Evolutionary conservation across 2,888 invertebrate genomes (phyloP), one percentile per base, ranked within the genome.

Genomic region (Xanthostigma xanthostigma): DNA sequence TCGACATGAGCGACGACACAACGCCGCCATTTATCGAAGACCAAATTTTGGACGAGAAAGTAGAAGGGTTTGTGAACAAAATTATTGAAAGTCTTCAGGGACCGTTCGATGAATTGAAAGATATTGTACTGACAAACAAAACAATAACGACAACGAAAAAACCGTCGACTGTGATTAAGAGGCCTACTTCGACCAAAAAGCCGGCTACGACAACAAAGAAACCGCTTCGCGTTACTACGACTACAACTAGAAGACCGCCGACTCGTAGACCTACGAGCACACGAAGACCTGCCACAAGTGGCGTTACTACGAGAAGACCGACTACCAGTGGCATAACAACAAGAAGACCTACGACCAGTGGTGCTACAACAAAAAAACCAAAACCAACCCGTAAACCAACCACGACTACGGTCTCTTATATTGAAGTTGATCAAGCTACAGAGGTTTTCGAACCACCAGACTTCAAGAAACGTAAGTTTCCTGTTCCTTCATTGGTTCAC

Each of bases 41-140:
- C 57, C 80, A 79, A 1, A 78, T 79, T 49, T 63, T 89, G 2
- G 81, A 84, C 55, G 79, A 83, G 39, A 88, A 88, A 65, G 84
- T 89, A 67, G 86, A 85, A 58, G 70, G 81, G 0, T 81, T 90
- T 55, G 90, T 90, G 0, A 81, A 82, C 58, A 87, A 88, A 64
- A 84, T 90, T 12, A 87, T 89, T 9, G 80, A 84, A 53, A 87
- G 87, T 14, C 67, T 90, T 2, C 86, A 88, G 65, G 85, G 81
- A 1, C 88, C 89, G 33, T 89, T 89, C 63, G 78, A 86, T 57
- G 84, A 83, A 45, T 63, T 90, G 10, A 83, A 84, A 55, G 85
- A 88, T 56, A 79, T 89, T 51, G 81, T 90, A 11, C 75, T 79
- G 48, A 75, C 73, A 41, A 65, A 64, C 37, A 73, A 71, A 49